These are phyloP conservation scores for Lepisosteus oculatus DNA, from an alignment of 2,113 vertebrate species.

Conservation along the genomic window DNA sequence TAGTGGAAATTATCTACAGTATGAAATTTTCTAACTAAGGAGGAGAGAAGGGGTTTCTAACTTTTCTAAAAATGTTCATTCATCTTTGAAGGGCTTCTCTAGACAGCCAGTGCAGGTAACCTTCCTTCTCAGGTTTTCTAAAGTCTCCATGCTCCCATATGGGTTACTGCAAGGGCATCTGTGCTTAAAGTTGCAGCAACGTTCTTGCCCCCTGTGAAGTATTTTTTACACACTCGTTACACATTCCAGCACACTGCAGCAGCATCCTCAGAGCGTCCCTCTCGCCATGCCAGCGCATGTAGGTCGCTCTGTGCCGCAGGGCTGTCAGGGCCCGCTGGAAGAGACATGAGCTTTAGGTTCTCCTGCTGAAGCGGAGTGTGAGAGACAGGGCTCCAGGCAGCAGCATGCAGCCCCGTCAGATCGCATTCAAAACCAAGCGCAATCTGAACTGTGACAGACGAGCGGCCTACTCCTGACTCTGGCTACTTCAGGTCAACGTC, in stretches of 20 bases:
- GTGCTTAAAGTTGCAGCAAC: neutral
- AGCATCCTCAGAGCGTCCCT: conserved; percentile 35
- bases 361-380: conserved; percentile 41
- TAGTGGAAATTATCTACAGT: too few species aligned
- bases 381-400: conserved; percentile 57
- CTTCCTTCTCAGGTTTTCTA: too few species aligned
- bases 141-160: too few species aligned
- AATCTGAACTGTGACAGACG: conserved; percentile 43
- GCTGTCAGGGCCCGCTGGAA: conserved; percentile 32
- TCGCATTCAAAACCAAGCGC: conserved; percentile 47
- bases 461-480: conserved; percentile 30
- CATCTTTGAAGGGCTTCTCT: too few species aligned
- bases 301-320: conserved; percentile 60
- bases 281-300: conserved; percentile 54
- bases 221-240: neutral
- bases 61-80: too few species aligned
- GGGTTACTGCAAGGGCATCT: too few species aligned
- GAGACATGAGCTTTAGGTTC: conserved; percentile 20
- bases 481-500: conserved; percentile 13
- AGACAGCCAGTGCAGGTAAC: too few species aligned
- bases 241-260: conserved; percentile 29
- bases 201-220: neutral
- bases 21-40: too few species aligned
- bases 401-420: conserved; percentile 58
- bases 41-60: too few species aligned